Conservation (phyloP, 2,888 invertebrate genomes). For the Rotaria macrura region DNA sequence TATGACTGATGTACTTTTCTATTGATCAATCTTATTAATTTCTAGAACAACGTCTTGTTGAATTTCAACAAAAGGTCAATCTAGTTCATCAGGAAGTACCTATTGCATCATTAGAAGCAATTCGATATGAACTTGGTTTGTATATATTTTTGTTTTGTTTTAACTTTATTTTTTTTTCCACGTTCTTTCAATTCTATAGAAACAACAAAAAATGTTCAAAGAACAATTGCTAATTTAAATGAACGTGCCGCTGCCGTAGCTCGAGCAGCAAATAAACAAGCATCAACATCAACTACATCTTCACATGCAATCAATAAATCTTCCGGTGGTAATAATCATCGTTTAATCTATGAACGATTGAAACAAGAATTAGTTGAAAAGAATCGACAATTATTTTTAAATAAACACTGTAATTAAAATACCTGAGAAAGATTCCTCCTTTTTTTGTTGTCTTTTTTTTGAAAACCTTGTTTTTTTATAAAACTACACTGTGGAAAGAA, state of each 20-base stretch:
- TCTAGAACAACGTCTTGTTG: not conserved
- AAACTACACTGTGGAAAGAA: not conserved
- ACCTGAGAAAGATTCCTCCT: not conserved
- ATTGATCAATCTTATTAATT: not conserved
- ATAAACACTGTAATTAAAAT: not conserved
- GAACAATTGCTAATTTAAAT: not conserved
- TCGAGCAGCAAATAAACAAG: not conserved
- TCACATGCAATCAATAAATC: not conserved
- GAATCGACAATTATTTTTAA: slow-evolving; percentile 14
- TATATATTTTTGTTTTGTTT: not conserved
- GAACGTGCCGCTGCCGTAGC: not conserved
- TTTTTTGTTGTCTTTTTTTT: not conserved
- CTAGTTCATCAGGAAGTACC: not conserved
- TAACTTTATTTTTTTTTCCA: not conserved
- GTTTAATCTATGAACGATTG: not conserved
- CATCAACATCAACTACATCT: not conserved
- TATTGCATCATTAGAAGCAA: not conserved
- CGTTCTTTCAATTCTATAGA: not conserved
- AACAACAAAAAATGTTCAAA: not conserved
- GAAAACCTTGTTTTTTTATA: not conserved
- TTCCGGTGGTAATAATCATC: not conserved
- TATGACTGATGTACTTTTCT: not conserved
- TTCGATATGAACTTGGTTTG: slow-evolving; percentile 10
- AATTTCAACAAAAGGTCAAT: not conserved
- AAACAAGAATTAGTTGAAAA: not conserved